Conservation (phyloP, 2,113 vertebrate species). For the Podocnemis expansa region DNA sequence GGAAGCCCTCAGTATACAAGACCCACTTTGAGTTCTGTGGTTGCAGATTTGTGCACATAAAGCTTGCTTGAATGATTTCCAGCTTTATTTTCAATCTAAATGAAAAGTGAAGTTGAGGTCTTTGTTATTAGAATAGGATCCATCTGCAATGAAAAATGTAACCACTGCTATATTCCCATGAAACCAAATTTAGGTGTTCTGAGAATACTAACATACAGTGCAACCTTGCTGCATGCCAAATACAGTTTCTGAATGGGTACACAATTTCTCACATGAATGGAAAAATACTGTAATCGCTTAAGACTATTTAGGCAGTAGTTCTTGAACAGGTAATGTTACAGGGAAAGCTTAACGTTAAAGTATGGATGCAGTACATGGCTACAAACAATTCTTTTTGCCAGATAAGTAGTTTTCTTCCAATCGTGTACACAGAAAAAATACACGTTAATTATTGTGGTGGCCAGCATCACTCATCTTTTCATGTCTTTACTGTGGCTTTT, state of each 20-base stretch:
- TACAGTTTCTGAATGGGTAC: not conserved
- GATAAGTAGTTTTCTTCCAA: not conserved
- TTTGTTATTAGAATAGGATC: slow-evolving; percentile 33
- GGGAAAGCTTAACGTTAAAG: not conserved
- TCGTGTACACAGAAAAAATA: not conserved
- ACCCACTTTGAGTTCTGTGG: not conserved
- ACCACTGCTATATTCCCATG: not conserved
- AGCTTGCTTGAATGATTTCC: not conserved
- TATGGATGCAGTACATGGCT: not conserved
- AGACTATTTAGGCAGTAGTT: not conserved
- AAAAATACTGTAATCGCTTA: not conserved
- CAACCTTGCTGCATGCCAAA: not conserved
- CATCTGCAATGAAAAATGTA: not conserved
- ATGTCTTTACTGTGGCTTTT: not conserved
- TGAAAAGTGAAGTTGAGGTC: not conserved
- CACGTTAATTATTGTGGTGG: not conserved
- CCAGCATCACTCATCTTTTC: not conserved
- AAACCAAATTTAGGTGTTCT: slow-evolving; percentile 12
- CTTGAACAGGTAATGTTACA: not conserved
- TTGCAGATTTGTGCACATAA: not conserved
- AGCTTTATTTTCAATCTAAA: slow-evolving; percentile 9
- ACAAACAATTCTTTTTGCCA: not conserved
- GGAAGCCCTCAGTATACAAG: not conserved
- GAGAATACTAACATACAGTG: not conserved
- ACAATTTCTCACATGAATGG: not conserved